Evolutionary conservation across 2,113 vertebrate genomes (phyloP).

Genomic region (Nycticorax nycticorax): DNA sequence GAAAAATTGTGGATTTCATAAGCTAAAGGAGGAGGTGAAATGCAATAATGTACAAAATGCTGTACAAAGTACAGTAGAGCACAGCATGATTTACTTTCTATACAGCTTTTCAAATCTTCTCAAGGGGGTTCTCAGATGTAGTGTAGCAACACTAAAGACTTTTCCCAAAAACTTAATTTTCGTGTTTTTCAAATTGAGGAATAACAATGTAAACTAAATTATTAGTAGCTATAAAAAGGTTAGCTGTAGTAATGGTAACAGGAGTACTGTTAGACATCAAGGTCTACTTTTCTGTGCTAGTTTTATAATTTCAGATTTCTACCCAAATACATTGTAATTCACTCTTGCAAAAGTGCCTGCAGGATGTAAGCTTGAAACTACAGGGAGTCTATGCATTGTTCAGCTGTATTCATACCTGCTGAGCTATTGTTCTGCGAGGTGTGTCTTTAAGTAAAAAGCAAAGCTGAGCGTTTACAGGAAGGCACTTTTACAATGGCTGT

Average conservation of each 20-base stretch:
- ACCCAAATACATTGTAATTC: not conserved
- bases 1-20: not conserved
- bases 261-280: not conserved
- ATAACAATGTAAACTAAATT: not conserved
- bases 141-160: not conserved
- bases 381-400: slow-evolving; percentile 23
- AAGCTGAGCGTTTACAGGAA: slow-evolving; percentile 62
- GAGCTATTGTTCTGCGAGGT: slow-evolving; percentile 81
- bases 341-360: not conserved
- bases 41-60: not conserved
- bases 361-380: slow-evolving; percentile 33
- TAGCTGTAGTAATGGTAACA: not conserved
- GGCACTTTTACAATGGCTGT: slow-evolving; percentile 24
- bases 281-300: not conserved
- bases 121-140: not conserved
- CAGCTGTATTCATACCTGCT: slow-evolving; percentile 69
- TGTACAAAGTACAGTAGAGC: not conserved
- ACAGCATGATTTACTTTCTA: not conserved
- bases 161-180: not conserved
- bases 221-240: not conserved
- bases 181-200: not conserved
- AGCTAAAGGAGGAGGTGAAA: not conserved
- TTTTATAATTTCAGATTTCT: not conserved
- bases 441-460: slow-evolving; percentile 73
- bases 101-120: not conserved